Conservation (phyloP, 1,140 invertebrate genomes). For the Battus philenor region DNA sequence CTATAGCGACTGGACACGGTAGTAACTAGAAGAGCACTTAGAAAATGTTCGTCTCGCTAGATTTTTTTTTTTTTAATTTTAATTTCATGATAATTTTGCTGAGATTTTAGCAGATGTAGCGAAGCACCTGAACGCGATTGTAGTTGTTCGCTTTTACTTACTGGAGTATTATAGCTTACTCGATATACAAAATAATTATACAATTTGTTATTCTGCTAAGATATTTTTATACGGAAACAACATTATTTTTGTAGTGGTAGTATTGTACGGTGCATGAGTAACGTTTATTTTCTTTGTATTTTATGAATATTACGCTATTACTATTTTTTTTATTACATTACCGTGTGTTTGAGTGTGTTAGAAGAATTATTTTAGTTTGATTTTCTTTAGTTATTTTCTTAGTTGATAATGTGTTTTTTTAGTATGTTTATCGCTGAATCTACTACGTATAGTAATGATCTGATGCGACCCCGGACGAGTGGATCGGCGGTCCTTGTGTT, state of each 20-base stretch:
- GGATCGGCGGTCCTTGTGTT: slow-evolving; percentile 37
- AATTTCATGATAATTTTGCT: slow-evolving; percentile 40
- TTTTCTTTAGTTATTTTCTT: slow-evolving; percentile 70
- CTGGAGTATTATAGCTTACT: slow-evolving; percentile 64
- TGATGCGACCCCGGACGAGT: slow-evolving; percentile 40
- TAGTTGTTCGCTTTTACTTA: slow-evolving; percentile 42
- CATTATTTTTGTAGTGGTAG: slow-evolving; percentile 70
- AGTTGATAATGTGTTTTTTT: slow-evolving; percentile 67
- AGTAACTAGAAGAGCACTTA: slow-evolving; percentile 71
- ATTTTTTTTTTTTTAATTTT: slow-evolving; percentile 59
- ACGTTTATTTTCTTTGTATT: slow-evolving; percentile 66
- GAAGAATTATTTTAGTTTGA: slow-evolving; percentile 74
- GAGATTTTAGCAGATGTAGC: slow-evolving; percentile 54
- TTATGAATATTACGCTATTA: slow-evolving; percentile 69
- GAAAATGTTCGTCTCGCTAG: slow-evolving; percentile 68
- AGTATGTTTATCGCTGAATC: slow-evolving; percentile 62
- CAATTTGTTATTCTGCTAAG: slow-evolving; percentile 72
- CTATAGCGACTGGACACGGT: slow-evolving; percentile 58
- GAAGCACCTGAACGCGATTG: slow-evolving; percentile 32
- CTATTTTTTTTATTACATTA: slow-evolving; percentile 64
- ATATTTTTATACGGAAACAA: slow-evolving; percentile 71
- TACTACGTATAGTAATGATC: slow-evolving; percentile 73
- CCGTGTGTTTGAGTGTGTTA: slow-evolving; percentile 73
- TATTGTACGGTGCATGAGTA: slow-evolving; percentile 74
- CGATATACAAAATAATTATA: slow-evolving; percentile 69